A percentile compares a stretch with the other conserved stretches of the same genome.
Evolutionary conservation across 2,113 vertebrate species (phyloP).

Genomic region (Aphyosemion australe): DNA sequence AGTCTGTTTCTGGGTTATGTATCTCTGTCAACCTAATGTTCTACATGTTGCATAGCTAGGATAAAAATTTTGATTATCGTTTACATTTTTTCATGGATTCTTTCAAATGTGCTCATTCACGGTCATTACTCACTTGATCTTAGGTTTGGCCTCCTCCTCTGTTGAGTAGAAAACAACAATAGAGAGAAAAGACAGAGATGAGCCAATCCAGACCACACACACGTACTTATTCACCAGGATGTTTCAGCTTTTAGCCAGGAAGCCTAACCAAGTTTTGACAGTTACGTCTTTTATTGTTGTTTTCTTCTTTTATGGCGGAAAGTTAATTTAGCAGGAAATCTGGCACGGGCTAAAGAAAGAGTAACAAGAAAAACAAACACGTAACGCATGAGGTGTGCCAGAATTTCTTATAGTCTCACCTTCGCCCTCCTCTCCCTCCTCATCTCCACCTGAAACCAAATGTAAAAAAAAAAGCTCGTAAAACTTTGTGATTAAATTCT

Average conservation of each 20-base stretch:
- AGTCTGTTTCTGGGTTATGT: no score
- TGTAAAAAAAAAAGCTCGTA: neutral
- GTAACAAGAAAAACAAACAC: conserved; percentile 1
- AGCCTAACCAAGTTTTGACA: neutral
- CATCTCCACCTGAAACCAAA: conserved; percentile 64
- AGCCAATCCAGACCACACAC: conserved; percentile 3
- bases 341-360: neutral
- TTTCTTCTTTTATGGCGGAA: neutral
- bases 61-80: no score
- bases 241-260: neutral
- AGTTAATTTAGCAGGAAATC: neutral
- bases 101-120: neutral
- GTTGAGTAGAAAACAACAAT: conserved; percentile 6
- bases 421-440: conserved; percentile 59
- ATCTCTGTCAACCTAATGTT: no score
- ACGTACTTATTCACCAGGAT: neutral
- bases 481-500: neutral
- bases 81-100: no score
- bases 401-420: conserved; percentile 31
- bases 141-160: conserved; percentile 74
- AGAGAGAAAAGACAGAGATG: conserved; percentile 2
- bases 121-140: conserved; percentile 69
- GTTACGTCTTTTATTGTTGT: neutral
- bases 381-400: neutral
- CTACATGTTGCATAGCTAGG: no score